A percentile compares a stretch with the other conserved stretches of the same genome.
phyloP scores from a whole-genome alignment of 1,140 invertebrate species.

The Euura saliciscinereae region DNA sequence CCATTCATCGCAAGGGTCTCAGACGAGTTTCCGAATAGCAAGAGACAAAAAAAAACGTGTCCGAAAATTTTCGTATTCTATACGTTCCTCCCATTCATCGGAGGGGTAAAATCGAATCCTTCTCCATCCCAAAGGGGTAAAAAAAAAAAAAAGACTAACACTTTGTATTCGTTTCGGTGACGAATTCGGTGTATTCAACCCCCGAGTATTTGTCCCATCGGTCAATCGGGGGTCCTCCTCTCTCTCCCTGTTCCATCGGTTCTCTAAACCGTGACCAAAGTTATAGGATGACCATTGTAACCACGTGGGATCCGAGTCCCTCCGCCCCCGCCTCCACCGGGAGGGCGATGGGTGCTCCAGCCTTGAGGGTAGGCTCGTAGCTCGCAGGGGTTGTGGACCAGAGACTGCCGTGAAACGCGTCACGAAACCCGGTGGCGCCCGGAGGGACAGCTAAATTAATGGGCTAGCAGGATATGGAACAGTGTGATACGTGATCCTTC shows the following conservation, averaged over 20 bases:
- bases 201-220: conserved; percentile 26
- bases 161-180: conserved; percentile 23
- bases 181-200: conserved; percentile 25
- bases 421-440: conserved; percentile 1
- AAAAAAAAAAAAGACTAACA: conserved; percentile 13
- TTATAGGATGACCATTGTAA: conserved; percentile 23
- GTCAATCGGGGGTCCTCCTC: conserved; percentile 29
- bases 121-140: not conserved
- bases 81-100: not conserved
- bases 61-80: no score
- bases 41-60: no score
- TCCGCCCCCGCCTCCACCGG: not conserved
- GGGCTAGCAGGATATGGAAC: not conserved
- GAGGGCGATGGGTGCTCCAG: not conserved
- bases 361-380: not conserved
- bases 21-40: no score
- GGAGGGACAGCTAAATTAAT: conserved; percentile 4
- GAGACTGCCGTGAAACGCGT: not conserved
- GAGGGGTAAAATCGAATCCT: not conserved
- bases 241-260: conserved; percentile 26
- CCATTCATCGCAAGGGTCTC: no score
- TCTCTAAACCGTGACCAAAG: conserved; percentile 30
- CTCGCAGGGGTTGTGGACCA: not conserved
- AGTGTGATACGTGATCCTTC: no score
- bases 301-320: not conserved